These are phyloP conservation scores for Bombus polaris DNA, from an alignment of 1,140 invertebrate genomes.

Conservation along the genomic window DNA sequence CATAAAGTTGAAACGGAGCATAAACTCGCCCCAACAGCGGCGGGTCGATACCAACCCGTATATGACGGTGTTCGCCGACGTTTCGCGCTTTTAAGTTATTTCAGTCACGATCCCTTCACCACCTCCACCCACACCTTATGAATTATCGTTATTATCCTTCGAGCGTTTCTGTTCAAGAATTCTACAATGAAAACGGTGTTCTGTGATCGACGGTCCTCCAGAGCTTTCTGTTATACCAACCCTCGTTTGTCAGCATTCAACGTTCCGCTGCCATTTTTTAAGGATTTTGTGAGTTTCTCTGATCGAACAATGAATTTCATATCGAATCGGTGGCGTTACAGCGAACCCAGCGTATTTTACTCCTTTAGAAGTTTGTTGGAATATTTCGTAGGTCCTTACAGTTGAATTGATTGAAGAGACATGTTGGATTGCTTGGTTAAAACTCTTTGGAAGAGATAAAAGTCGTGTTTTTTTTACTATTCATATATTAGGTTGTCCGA, in stretches of 20 bases:
- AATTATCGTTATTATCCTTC: constrained; percentile 51
- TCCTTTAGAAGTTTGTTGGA: not conserved
- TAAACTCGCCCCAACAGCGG: constrained; percentile 33
- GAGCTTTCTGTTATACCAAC: not conserved
- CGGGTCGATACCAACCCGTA: constrained; percentile 25
- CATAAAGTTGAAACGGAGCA: constrained; percentile 56
- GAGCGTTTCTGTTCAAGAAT: constrained; percentile 20
- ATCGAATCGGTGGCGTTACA: no score
- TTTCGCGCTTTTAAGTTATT: constrained; percentile 52
- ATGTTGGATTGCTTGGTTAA: no score
- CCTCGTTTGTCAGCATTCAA: constrained; percentile 16
- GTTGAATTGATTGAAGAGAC: no score
- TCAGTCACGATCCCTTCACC: constrained; percentile 30
- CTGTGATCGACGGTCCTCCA: not conserved
- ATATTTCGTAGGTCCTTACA: not conserved
- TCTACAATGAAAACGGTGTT: constrained; percentile 7
- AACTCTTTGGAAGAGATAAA: no score
- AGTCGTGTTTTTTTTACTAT: no score
- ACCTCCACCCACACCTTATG: not conserved
- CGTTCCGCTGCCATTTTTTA: not conserved
- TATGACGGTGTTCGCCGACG: not conserved
- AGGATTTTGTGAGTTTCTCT: not conserved
- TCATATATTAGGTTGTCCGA: no score
- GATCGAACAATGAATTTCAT: no score
- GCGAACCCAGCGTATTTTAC: not conserved